Evolutionary conservation across 2,797 vertebrate species (phyloP), one percentile per base, ranked within the genome.

Genomic region (Coccyzus lansbergi): DNA sequence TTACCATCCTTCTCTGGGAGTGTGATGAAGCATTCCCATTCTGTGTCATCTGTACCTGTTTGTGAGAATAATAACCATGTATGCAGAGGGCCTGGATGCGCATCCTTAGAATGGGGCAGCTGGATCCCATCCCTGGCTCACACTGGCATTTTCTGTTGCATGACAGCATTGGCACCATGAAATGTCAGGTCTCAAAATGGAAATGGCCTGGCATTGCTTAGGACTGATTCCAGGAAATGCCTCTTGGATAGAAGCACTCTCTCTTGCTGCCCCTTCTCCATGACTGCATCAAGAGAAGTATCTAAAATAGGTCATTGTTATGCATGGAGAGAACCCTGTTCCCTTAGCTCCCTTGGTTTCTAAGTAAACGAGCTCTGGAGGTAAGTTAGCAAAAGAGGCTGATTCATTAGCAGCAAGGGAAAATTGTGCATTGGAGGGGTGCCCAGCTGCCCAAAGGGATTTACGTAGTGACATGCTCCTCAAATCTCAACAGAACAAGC

Each of bases 301-400:
- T 95, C 94, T 95, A 94, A 97, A 97, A 96, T 92, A 97, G 94
- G 90, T 96, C 92, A 95, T 97, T 97, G 93, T 97, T 97, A 96
- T 96, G 95, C 93, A 72, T 0, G 63, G 94, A 96, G 94, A 96
- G 91, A 93, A 60, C 95, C 83, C 91, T 88, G 95, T 79, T 97
- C 96, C 94, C 96, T 92, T 81, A 96, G 94, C 95, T 91, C 87
- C 83, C 59, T 93, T 68, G 82, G 95, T 93, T 97, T 97, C 96
- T 95, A 97, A 96, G 94, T 96, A 97, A 97, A 97, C 7, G 85
- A 95, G 95, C 96, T 97, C 92, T 93, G 94, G 97, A 96, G 96
- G 96, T 96, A 96, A 93, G 88, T 95, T 94, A 95, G 96, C 91
- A 96, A 96, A 97, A 96, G 90, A 93, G 95, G 68, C 94, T 97